phyloP scores from a whole-genome alignment of 2,888 invertebrate species.

The Cryptus armator region DNA sequence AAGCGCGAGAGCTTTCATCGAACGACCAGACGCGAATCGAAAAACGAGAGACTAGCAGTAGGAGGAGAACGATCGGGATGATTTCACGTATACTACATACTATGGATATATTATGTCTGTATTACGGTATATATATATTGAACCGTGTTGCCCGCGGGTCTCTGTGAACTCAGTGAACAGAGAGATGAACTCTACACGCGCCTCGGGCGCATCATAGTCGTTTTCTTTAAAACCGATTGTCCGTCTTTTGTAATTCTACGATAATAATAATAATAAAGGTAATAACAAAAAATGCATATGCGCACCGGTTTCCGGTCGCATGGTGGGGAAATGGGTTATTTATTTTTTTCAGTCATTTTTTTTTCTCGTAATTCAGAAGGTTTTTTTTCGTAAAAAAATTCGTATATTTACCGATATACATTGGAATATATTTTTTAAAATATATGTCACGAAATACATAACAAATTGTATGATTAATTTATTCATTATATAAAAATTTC shows the following conservation, averaged over 20 bases:
- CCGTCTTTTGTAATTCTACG: neutral
- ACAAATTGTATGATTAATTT: too few relatives aligned
- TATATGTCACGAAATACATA: too few relatives aligned
- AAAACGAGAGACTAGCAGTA: conserved; percentile 11
- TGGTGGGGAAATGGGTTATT: too few relatives aligned
- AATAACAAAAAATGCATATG: too few relatives aligned
- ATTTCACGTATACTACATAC: conserved; percentile 16
- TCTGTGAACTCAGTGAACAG: conserved; percentile 34
- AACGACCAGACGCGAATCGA: conserved; percentile 49
- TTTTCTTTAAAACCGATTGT: conserved; percentile 17
- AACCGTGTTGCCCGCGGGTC: conserved; percentile 38
- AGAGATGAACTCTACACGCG: conserved; percentile 4
- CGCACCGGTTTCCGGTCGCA: too few relatives aligned
- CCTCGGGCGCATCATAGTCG: neutral
- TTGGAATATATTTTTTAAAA: too few relatives aligned
- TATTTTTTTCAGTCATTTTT: too few relatives aligned
- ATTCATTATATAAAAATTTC: too few relatives aligned
- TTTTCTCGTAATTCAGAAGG: too few relatives aligned
- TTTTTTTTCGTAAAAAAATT: too few relatives aligned
- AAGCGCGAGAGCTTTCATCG: conserved; percentile 24
- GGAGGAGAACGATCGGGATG: conserved; percentile 49
- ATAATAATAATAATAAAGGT: neutral
- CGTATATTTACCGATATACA: too few relatives aligned
- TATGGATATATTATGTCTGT: conserved; percentile 26
- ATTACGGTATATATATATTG: neutral